Evolutionary conservation across 2,888 invertebrate species (phyloP), one percentile per base, ranked within the genome.

Genomic region (Acanthosepion esculentum): DNA sequence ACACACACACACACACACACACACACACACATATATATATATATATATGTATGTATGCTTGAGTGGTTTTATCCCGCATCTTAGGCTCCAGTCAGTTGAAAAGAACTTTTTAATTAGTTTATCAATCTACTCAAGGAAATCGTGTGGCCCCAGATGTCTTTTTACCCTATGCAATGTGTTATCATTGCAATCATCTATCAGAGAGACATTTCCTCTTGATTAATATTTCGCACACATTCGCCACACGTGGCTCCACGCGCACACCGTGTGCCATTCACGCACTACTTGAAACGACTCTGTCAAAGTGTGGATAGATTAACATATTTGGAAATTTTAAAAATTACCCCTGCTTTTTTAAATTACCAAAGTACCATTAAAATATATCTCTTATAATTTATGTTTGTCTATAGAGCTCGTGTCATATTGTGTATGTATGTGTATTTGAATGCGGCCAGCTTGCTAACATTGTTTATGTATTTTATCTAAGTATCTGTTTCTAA

Each of bases 71-170:
- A 78, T 78, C 78, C 78, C 15, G 5, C n/a, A n/a, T 78, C n/a
- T 78, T 78, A 78, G n/a, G n/a, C 15, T 78, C n/a, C 33, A 33
- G n/a, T 78, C 78, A 33, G n/a, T 33, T 29, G 78, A 26, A 78
- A 78, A 78, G 78, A 15, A 78, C n/a, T 78, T 78, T 78, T 78
- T 78, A 78, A 78, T 78, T 78, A 78, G n/a, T 78, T n/a, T 78
- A 78, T 78, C 78, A 78, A 78, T 78, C 78, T 78, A 78, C n/a
- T n/a, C 12, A n/a, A 15, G 78, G n/a, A 78, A 78, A 78, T n/a
- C n/a, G 10, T 5, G 33, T 18, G n/a, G 78, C 33, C 78, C 78
- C 78, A 78, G 78, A 78, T 78, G 78, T n/a, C n/a, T 78, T 78
- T 78, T 33, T 33, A 78, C 23, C 78, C n/a, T 78, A n/a, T 33